Percentiles rank a stretch among this genome's conserved stretches.
Conservation (phyloP, 2,113 vertebrate species). For the Ceyx melanurus region DNA sequence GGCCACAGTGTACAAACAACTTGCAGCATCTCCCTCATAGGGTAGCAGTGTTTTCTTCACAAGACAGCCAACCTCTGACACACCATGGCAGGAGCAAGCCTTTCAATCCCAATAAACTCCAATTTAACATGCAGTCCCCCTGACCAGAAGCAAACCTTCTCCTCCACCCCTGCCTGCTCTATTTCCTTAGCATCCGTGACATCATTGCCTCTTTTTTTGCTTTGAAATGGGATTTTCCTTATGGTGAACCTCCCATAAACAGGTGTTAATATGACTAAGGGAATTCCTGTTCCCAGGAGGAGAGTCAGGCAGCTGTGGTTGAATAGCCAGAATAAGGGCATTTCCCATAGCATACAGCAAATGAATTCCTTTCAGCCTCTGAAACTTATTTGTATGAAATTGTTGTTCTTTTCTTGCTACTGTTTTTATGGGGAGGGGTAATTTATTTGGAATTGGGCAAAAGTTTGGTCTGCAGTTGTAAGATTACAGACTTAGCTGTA, state of each 20-base stretch:
- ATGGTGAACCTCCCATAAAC: neutral
- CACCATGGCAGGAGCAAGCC: rapidly evolving
- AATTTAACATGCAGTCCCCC: neutral
- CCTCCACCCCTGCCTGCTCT: neutral
- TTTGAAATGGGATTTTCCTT: neutral
- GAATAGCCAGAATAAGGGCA: neutral
- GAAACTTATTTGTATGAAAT: neutral
- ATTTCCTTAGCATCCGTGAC: neutral
- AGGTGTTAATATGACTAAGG: neutral
- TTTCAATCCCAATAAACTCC: neutral
- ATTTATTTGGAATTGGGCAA: neutral
- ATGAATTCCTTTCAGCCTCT: neutral
- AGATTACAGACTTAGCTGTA: neutral
- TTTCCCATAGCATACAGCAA: neutral
- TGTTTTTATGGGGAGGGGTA: neutral
- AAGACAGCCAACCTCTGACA: neutral
- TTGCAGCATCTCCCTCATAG: neutral
- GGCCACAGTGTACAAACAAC: neutral
- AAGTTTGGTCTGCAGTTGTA: neutral
- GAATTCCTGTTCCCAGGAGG: neutral
- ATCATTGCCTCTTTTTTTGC: neutral
- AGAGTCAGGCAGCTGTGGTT: neutral
- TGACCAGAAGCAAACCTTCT: neutral
- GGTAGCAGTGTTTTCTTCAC: neutral
- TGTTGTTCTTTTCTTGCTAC: neutral